Base-by-base conservation (phyloP, 2,797 vertebrate genomes). In the Melanotaenia nigrans region DNA sequence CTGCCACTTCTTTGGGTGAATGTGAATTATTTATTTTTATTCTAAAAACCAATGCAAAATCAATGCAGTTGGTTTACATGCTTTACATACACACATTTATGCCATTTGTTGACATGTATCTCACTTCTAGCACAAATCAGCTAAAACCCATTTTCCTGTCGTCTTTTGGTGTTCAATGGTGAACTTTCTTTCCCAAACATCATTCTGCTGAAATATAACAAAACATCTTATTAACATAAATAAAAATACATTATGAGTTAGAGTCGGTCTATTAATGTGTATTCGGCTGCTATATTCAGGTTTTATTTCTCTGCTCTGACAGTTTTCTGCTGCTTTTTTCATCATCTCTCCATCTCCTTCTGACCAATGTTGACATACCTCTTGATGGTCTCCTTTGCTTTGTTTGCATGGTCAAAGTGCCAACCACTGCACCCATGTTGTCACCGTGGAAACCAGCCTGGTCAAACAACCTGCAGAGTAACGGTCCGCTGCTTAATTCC, bases 401-500 rank as follows among this genome's bases (percentile, higher is more conserved):
- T 85, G 97, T 97, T 93, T 99, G 97, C 95, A 99, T 96, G 60
- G 97, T 97, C 93, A 99, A 96, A 58, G 97, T 98, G 90, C 97
- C 97, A 95, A 99, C 97, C 87, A 99, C 97, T 87, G 97, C 97
- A 82, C 97, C 97, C 97, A 99, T 99, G 86, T 92, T 92, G 92
- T 90, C 90, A 71, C 89, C 67, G 90, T 90, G 88, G 90, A 89
- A 92, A 93, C 89, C 91, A 88, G 85, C 59, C 78, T 62, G 71
- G 67, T 71, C 81, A 90, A 92, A 92, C 88, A 90, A 77, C 83
- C 83, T 75, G 75, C 56, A 76, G 79, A 85, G 68, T 81, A 57
- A 65, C 22, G 74, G 73, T 90, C 82, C 84, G 76, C 49, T 86
- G 36, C 82, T 76, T 80, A 51, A 72, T 68, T 75, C 61, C 5